Conservation (phyloP, 2,797 vertebrate genomes). For the Podarcis lilfordi region DNA sequence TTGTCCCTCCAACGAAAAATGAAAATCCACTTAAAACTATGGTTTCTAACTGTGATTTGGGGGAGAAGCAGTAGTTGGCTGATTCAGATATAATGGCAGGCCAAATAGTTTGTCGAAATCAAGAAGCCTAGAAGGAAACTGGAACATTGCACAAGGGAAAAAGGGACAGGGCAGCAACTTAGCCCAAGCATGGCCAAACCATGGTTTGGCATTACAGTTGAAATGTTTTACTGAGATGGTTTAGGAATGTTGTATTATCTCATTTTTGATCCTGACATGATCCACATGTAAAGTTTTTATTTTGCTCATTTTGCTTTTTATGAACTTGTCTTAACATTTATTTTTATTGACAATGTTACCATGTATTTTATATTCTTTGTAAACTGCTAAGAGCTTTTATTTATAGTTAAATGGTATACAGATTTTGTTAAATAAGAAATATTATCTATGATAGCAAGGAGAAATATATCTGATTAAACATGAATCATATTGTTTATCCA, state of each 20-base stretch:
- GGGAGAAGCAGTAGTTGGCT: not conserved
- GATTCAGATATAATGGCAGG: not conserved
- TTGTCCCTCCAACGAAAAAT: too few relatives aligned
- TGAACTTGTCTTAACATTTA: too few relatives aligned
- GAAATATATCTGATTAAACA: slow-evolving; percentile 12
- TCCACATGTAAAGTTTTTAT: too few relatives aligned
- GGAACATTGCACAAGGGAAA: not conserved
- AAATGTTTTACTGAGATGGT: not conserved
- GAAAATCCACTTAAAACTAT: not conserved
- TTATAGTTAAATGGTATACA: too few relatives aligned
- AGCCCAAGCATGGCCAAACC: not conserved
- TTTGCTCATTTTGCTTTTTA: not conserved
- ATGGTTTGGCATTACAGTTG: not conserved
- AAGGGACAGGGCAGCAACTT: not conserved
- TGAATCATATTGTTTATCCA: not conserved
- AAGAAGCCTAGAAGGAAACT: not conserved
- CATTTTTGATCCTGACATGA: too few relatives aligned
- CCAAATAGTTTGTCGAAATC: not conserved
- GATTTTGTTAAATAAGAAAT: not conserved
- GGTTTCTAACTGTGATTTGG: not conserved
- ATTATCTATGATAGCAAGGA: slow-evolving; percentile 3
- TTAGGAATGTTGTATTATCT: too few relatives aligned
- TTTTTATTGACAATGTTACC: too few relatives aligned
- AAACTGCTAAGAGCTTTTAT: too few relatives aligned
- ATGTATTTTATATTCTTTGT: too few relatives aligned